Conservation (phyloP, 2,797 vertebrate species). For the Sebastes nivosus region DNA sequence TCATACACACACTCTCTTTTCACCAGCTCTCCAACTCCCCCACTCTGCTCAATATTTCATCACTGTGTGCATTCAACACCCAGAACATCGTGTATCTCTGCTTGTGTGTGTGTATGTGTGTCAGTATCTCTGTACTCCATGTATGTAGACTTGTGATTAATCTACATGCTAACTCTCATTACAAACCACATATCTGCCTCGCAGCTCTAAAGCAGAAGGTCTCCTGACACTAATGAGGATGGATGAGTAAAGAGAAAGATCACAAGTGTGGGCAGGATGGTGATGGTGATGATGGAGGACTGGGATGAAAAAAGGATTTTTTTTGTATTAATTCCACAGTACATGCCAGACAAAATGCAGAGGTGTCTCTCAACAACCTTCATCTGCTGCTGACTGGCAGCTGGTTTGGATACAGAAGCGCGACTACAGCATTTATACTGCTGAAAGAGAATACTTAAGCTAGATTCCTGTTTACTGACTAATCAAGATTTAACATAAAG, state of each 20-base stretch:
- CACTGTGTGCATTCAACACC: conserved; percentile 19
- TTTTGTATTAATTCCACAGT: conserved; percentile 9
- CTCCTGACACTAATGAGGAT: conserved; percentile 58
- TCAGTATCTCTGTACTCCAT: background rate
- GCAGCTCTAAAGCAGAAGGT: conserved; percentile 42
- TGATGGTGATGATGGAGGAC: conserved; percentile 36
- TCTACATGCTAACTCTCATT: conserved; percentile 53
- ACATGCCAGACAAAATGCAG: conserved; percentile 30
- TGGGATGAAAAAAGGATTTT: conserved; percentile 2
- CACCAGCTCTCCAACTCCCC: conserved; percentile 9
- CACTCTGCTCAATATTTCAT: conserved; percentile 43
- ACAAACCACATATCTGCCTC: conserved; percentile 36
- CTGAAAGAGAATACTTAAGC: background rate
- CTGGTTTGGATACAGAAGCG: background rate
- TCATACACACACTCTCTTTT: background rate
- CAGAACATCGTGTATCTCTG: background rate
- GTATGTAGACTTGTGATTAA: conserved; percentile 46
- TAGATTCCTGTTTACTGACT: background rate
- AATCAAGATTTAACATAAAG: background rate
- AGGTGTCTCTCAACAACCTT: conserved; percentile 10
- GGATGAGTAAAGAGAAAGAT: conserved; percentile 35
- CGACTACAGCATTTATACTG: background rate
- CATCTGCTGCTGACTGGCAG: background rate
- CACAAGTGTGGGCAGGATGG: conserved; percentile 4
- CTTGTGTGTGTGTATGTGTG: background rate